Evolutionary conservation across 2,113 vertebrate genomes (phyloP), one percentile per base, ranked within the genome.

Genomic region (Hydrolagus affinis): DNA sequence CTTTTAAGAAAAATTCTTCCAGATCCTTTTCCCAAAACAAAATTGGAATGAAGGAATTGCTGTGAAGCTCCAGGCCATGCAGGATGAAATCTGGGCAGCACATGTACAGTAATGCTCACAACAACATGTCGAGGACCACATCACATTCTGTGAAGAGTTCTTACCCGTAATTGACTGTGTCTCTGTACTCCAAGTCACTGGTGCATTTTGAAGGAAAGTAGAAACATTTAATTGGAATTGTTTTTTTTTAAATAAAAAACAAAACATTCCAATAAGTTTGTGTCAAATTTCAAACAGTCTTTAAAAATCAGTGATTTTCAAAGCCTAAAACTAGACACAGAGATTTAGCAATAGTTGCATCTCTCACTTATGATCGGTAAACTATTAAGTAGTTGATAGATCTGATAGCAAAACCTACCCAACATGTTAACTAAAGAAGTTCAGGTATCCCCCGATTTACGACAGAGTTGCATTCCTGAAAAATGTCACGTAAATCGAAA

Each of bases 171-270:
- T 91, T 93, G 71, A 91, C 64, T 57, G 95, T 95, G 86, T 97
- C 96, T 93, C 96, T 93, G 92, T 95, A 94, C 21, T 97, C 96
- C 88, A 94, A 90, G 89, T 97, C 96, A 87, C 91, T 85, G 85
- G 68, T 85, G 66, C 66, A 85, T 85, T 85, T 21, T 59, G 28
- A 71, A 70, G 77, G 25, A 83, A 83, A 83, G 62, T 83, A 83
- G 77, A 83, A 83, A 64, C 59, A 3, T 83, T 83, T 83, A 83
- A 66, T 83, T 83, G 77, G 25, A 44, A 23, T 83, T 30, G 25
- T 25, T 66, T 66, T 66, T 66, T 3, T 44, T 6, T 14, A 25
- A 30, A 66, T 14, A 25, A 30, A 66, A 44, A 83, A 66, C 23
- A 30, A n/a, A 66, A 30, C 9, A 30, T 28, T 66, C 25, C 60